Evolutionary conservation across 2,113 vertebrate genomes (phyloP), one percentile per base, ranked within the genome.

Genomic region (Pionites leucogaster): DNA sequence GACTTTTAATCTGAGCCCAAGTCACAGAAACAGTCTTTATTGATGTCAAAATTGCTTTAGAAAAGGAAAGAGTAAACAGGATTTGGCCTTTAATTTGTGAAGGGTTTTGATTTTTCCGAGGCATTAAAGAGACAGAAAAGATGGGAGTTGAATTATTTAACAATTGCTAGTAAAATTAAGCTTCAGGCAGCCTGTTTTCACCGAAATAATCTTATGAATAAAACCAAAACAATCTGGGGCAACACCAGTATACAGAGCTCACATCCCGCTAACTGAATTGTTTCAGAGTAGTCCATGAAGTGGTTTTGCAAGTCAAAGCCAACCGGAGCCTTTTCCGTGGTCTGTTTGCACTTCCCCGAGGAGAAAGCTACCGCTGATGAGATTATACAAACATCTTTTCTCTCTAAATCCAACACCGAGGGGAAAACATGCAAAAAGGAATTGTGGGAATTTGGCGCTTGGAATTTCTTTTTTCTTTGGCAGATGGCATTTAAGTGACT

Each of bases 141-240:
- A 95, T 95, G 93, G 22, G 90, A 90, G 65, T 91, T 96, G 89
- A 97, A 95, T 97, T 96, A 96, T 97, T 96, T 95, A 96, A 96
- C 93, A 97, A 97, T 85, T 93, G 89, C 70, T 70, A 9, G 70
- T 86, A 88, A 94, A 97, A 95, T 91, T 47, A 93, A 90, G 84
- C 78, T 90, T 94, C 93, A 85, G 95, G 82, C 91, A 91, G 91
- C 14, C 74, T 94, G 84, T 78, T 95, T 91, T 53, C 89, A 29
- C 70, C 4, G 15, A 84, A 88, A 72, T 92, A 72, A 94, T 92
- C 95, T 96, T 79, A 76, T 92, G 92, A 94, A 94, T 93, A 91
- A 87, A 93, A 96, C 57, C 90, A 96, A 87, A 93, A 23, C 90
- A 59, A 53, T 71, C 83, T 71, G 74, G 74, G 86, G 65, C 80